A percentile compares a stretch with the other conserved stretches of the same genome.
Evolutionary conservation across 2,888 invertebrate species (phyloP).

Genomic region (Philopedon plagiatum): DNA sequence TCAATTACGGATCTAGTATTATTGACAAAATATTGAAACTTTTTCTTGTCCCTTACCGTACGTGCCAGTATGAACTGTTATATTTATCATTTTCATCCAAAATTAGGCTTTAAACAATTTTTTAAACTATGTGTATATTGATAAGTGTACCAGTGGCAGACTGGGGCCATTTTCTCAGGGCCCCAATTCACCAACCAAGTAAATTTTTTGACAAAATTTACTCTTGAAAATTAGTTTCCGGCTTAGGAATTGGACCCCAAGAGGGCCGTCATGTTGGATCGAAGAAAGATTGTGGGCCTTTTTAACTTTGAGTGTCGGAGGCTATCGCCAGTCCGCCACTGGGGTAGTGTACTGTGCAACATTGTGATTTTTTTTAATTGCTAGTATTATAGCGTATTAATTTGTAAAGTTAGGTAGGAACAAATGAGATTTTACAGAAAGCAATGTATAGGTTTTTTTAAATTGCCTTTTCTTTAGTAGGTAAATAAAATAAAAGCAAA

Average conservation of each 20-base stretch:
- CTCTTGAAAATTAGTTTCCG: too few relatives aligned
- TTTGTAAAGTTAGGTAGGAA: conserved; percentile 1
- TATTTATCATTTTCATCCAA: conserved; percentile 14
- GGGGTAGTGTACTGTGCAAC: conserved; percentile 6
- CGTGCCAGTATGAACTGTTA: background rate
- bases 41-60: background rate
- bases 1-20: background rate
- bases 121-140: background rate
- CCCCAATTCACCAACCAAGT: too few relatives aligned
- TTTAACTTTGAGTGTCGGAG: too few relatives aligned
- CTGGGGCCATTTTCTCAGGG: too few relatives aligned
- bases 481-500: background rate
- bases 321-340: too few relatives aligned
- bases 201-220: too few relatives aligned
- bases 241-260: too few relatives aligned
- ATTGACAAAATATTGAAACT: background rate
- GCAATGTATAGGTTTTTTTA: background rate
- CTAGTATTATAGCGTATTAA: conserved; percentile 1
- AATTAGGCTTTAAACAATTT: background rate
- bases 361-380: conserved; percentile 12
- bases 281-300: too few relatives aligned
- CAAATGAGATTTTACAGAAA: conserved; percentile 8
- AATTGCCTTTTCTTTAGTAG: background rate
- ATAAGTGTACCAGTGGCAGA: too few relatives aligned
- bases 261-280: too few relatives aligned